These are phyloP conservation scores for Cyclophora albipunctata DNA, from an alignment of 2,888 invertebrate genomes.

Conservation along the genomic window DNA sequence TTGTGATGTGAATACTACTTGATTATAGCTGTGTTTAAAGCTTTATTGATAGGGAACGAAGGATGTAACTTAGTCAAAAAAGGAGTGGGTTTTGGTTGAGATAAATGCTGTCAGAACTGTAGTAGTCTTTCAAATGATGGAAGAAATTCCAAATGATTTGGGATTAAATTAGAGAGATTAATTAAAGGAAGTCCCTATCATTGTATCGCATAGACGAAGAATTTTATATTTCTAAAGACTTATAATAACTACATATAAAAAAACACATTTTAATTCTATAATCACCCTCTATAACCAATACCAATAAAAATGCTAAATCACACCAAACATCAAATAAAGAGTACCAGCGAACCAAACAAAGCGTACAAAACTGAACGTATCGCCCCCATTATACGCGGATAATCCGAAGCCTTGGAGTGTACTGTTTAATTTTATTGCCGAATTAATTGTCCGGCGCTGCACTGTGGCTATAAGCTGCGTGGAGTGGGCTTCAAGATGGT, in stretches of 20 bases:
- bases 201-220: no score
- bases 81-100: neutral
- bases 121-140: no score
- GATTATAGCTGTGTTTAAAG: neutral
- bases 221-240: no score
- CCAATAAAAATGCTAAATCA: neutral
- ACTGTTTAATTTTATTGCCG: constrained; percentile 64
- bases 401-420: constrained; percentile 36
- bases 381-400: constrained; percentile 29
- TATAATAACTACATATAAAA: no score
- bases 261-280: no score
- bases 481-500: constrained; percentile 15
- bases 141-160: no score
- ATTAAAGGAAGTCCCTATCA: no score
- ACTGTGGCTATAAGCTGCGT: constrained; percentile 35
- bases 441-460: constrained; percentile 55
- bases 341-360: neutral
- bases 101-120: no score
- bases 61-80: neutral
- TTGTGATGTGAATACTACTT: neutral
- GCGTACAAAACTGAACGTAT: constrained; percentile 9
- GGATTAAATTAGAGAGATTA: no score
- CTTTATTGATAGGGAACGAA: neutral
- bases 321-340: no score
- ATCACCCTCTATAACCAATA: neutral